Percentiles rank a stretch among this genome's conserved stretches.
Conservation (phyloP, 2,888 invertebrate genomes). For the Lithophane socia region DNA sequence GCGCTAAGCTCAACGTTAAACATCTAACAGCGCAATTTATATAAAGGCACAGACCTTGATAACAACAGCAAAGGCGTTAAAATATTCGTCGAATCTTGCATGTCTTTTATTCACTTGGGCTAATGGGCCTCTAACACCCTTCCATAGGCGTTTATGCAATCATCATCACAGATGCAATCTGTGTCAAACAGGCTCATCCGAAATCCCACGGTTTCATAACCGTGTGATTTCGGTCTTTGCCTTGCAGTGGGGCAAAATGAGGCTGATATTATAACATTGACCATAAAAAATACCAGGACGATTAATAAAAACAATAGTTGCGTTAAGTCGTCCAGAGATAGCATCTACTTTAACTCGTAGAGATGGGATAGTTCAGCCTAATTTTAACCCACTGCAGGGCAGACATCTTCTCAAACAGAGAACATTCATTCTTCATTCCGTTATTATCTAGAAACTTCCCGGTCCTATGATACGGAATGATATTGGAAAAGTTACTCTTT, state of each 20-base stretch:
- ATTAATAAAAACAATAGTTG: no score
- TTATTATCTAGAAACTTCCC: conserved; percentile 70
- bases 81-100: conserved; percentile 72
- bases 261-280: no score
- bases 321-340: no score
- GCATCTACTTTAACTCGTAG: no score
- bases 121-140: conserved; percentile 67
- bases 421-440: conserved; percentile 19
- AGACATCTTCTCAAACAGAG: no score
- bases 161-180: conserved; percentile 75
- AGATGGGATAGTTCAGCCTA: no score
- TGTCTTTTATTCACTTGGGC: conserved; percentile 74
- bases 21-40: neutral
- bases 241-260: no score
- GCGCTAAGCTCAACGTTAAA: no score
- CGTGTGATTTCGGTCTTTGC: no score
- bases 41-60: conserved; percentile 68
- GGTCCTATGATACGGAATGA: conserved; percentile 67
- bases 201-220: conserved; percentile 48
- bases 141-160: conserved; percentile 81
- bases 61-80: conserved; percentile 72
- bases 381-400: no score
- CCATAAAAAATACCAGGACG: no score
- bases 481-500: conserved; percentile 63
- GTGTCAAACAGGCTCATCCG: conserved; percentile 66